phyloP scores from a whole-genome alignment of 1,140 invertebrate species.

The Scaptodrosophila lebanonensis region DNA sequence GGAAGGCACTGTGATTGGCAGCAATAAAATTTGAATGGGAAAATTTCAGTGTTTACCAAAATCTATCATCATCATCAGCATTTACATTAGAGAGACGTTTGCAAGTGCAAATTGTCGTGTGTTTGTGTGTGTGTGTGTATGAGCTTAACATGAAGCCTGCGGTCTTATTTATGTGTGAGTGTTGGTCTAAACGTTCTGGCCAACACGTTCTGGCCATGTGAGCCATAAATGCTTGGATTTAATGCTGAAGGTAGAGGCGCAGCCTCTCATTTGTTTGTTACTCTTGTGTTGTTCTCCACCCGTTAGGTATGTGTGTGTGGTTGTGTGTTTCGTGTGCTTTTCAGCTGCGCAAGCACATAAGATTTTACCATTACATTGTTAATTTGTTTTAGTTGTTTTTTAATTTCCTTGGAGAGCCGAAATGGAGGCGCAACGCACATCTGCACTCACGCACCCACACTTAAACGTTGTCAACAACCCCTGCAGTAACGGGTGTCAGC shows the following conservation, averaged over 20 bases:
- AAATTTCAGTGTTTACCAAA: conserved; percentile 73
- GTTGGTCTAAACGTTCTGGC: neutral
- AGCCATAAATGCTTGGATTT: no score
- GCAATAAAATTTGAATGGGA: conserved; percentile 72
- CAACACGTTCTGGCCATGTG: no score
- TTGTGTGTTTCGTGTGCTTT: conserved; percentile 3
- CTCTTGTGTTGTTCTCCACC: conserved; percentile 6
- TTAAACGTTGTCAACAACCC: no score
- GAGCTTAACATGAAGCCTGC: conserved; percentile 37
- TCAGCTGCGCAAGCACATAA: conserved; percentile 30
- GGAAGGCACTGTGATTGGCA: conserved; percentile 58
- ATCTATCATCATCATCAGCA: conserved; percentile 72
- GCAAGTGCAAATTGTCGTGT: conserved; percentile 61
- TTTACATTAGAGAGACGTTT: conserved; percentile 33
- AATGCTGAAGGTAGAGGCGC: no score
- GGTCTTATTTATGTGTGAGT: neutral
- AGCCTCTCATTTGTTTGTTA: neutral
- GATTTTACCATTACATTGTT: conserved; percentile 73
- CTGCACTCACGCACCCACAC: no score
- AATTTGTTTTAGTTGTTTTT: conserved; percentile 76
- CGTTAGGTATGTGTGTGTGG: neutral
- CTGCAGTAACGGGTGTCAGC: no score
- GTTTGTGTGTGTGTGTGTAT: conserved; percentile 62
- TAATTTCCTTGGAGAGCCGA: conserved; percentile 73
- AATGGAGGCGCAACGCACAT: conserved; percentile 31